Base-by-base conservation (phyloP, 92 coral and sea anemone species). In the Umimayanthus kanabou region DNA sequence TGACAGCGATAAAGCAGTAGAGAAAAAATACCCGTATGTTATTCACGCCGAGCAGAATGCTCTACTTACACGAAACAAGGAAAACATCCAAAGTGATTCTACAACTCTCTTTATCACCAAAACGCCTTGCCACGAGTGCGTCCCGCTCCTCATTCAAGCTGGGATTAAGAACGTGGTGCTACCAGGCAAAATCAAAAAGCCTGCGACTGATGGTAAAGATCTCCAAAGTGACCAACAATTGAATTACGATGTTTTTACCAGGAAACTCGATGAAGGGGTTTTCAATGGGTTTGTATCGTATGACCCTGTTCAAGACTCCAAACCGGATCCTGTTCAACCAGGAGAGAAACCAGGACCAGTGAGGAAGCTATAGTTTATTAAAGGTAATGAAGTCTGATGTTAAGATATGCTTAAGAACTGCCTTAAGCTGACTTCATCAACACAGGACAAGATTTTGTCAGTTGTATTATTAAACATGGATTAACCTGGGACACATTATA, bases 11-110 rank as follows among this genome's bases (percentile, higher is more conserved):
- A 66, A 29, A 0, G 77, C 3, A 1, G 65, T 25, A 25, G 42
- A 26, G 4, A 25, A 50, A 0, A 78, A 78, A 49, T 94, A 93
- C 80, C 91, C 96, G 4, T 94, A 89, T 58, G 84, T 90, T 20
- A 94, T 94, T 80, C 98, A 94, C 80, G 96, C 98, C 5, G 98
- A 93, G 49, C 96, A 96, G 75, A 96, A 96, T 69, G 98, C 98
- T 6, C 85, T 96, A 4, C 66, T 96, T 37, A 73, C 85, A 33
- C 89, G 95, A 22, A 96, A 96, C 88, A 82, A 72, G 43, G 88
- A 80, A 55, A 79, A 87, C 77, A 79, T 94, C 81, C 42, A 67
- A 29, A 85, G 73, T 33, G 85, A 75, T 18, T 88, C 91, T 2
- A 90, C 94, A 28, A 92, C 80, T 43, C 84, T 96, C 88, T 96